These are phyloP conservation scores for Coelopa frigida DNA, from an alignment of 1,140 invertebrate species.

Conservation along the genomic window DNA sequence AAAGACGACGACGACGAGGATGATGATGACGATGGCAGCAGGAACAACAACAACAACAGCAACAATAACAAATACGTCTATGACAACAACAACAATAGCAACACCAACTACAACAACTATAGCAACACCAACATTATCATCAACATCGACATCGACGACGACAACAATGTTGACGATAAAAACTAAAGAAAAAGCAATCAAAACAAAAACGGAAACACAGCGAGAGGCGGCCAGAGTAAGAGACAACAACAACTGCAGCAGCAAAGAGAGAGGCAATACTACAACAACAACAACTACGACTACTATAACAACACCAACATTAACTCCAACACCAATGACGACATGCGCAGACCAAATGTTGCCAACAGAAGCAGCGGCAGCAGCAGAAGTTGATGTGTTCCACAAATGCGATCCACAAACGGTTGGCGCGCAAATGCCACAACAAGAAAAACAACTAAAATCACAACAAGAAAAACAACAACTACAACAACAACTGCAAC, in stretches of 20 bases:
- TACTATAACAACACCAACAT: not conserved
- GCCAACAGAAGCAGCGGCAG: not conserved
- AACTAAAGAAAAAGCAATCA: slow-evolving; percentile 20
- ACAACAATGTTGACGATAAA: slow-evolving; percentile 19
- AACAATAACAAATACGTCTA: slow-evolving; percentile 13
- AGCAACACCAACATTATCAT: slow-evolving; percentile 23
- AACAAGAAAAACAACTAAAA: not conserved
- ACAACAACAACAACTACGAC: slow-evolving; percentile 10
- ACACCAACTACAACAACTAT: no score
- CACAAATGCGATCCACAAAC: not conserved
- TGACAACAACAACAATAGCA: slow-evolving; percentile 26
- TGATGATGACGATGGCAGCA: slow-evolving; percentile 16
- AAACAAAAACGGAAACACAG: slow-evolving; percentile 16
- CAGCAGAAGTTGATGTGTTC: no score
- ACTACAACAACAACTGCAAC: no score
- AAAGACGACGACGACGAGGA: slow-evolving; percentile 29
- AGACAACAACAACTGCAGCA: slow-evolving; percentile 8
- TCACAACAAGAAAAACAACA: no score
- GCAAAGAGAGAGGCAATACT: slow-evolving; percentile 2
- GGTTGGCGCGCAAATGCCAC: slow-evolving; percentile 9
- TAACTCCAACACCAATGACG: not conserved
- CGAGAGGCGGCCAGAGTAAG: no score
- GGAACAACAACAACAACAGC: slow-evolving; percentile 7
- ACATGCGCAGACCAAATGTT: slow-evolving; percentile 7
- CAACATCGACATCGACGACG: slow-evolving; percentile 2